Evolutionary conservation across 2,113 vertebrate genomes (phyloP).

Genomic region (Festucalex cinctus): DNA sequence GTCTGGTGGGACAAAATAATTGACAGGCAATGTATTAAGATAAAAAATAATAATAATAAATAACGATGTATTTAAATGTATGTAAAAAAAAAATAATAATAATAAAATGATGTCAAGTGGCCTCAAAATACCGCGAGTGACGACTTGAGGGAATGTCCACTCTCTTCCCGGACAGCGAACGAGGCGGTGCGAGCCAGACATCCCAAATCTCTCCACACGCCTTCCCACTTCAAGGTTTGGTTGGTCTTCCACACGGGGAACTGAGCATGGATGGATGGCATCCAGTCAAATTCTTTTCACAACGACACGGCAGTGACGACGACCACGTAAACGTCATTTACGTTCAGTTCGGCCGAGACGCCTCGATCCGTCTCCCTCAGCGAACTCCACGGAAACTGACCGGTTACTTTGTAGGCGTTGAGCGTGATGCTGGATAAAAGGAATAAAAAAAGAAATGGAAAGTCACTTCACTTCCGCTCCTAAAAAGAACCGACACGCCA

Average conservation of each 20-base stretch:
- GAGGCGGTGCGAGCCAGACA: conserved; percentile 90
- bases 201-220: conserved; percentile 91
- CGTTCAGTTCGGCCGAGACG: conserved; percentile 85
- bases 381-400: conserved; percentile 98
- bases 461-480: not conserved
- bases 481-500: too few relatives aligned
- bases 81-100: too few relatives aligned
- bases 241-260: conserved; percentile 91
- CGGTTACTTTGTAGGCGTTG: conserved; percentile 92
- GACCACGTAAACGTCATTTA: conserved; percentile 56
- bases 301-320: not conserved
- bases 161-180: conserved; percentile 90
- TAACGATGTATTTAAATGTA: too few relatives aligned
- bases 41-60: too few relatives aligned
- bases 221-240: conserved; percentile 93
- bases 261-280: conserved; percentile 52
- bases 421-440: conserved; percentile 77
- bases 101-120: not conserved
- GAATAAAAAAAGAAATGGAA: not conserved
- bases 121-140: conserved; percentile 81
- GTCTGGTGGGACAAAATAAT: too few relatives aligned
- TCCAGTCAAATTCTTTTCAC: not conserved
- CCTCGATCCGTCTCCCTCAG: conserved; percentile 93
- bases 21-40: not conserved
- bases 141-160: conserved; percentile 94